Percentiles rank a stretch among this genome's conserved stretches.
Evolutionary conservation across 2,797 vertebrate genomes (phyloP).

Genomic region (Euphonia xanthogaster): DNA sequence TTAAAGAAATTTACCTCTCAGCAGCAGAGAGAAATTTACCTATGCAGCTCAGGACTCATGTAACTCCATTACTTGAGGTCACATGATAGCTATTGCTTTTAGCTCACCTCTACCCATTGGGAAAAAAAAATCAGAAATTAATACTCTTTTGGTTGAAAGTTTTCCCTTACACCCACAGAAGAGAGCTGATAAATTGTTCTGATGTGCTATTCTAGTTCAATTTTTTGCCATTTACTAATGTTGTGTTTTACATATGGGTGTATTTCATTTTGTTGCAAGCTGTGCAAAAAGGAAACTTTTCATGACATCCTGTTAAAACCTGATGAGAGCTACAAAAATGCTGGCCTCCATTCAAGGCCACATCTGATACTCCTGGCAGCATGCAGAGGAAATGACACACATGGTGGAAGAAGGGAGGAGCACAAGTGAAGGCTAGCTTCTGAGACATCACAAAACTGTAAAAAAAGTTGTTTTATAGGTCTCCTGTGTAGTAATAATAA

Average conservation of each 20-base stretch:
- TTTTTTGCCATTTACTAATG: not conserved
- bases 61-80: conserved; percentile 56
- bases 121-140: not conserved
- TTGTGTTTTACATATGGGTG: not conserved
- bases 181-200: not conserved
- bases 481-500: not conserved
- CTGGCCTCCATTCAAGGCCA: not conserved
- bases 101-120: conserved; percentile 35
- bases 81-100: conserved; percentile 54
- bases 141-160: not conserved
- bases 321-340: not conserved
- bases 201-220: not conserved
- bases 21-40: not conserved
- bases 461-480: not conserved
- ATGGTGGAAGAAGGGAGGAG: not conserved
- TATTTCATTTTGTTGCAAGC: conserved; percentile 12
- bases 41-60: not conserved
- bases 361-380: conserved; percentile 35
- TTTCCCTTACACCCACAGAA: not conserved
- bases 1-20: conserved; percentile 23
- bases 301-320: not conserved
- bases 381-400: not conserved
- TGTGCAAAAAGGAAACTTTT: conserved; percentile 9
- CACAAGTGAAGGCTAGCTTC: not conserved
- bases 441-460: not conserved